Evolutionary conservation across 2,888 invertebrate genomes (phyloP), one percentile per base, ranked within the genome.

Genomic region (Asteroscopus sphinx): DNA sequence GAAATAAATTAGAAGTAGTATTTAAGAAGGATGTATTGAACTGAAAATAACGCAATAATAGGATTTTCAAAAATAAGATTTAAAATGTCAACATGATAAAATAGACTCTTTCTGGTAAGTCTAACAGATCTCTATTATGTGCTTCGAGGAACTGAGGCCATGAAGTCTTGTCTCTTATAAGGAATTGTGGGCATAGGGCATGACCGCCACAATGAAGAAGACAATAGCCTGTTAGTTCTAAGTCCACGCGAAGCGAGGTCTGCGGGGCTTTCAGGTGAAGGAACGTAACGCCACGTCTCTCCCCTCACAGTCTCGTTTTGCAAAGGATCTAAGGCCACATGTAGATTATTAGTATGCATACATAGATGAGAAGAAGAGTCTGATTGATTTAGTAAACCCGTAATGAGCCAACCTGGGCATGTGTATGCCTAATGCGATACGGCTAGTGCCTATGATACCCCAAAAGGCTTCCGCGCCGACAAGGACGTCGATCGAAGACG

Each of bases 1-100:
- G 46, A 17, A 72, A 49, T 17, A 68, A 12, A 49, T 53, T 1
- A 15, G 35, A 25, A 26, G 2, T 26, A 47, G 25, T 30, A 17
- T 46, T 3, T 30, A 15, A 2, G 47, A 25, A 16, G 37, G 25
- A 30, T 37, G 9, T 30, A 41, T 28, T 1, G 57, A 21, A n/a
- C 15, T 28, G 25, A 6, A 4, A 9, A 46, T 46, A 35, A 46
- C 9, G 8, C 16, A 9, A 9, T 15, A 37, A 47, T 39, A 17
- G 12, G 12, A 12, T 9, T 30, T 30, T 37, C 37, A 17, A 12
- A n/a, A n/a, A n/a, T 37, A 11, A n/a, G 36, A 49, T 11, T n/a
- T 6, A 7, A n/a, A 26, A 3, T 40, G 13, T 37, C 37, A 37
- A 47, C 16, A 37, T 47, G 46, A 36, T 36, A 32, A 39, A 26